Percentiles rank a stretch among this genome's conserved stretches.
phyloP scores from a whole-genome alignment of 1,140 invertebrate species.

The Neoseiulus cucumeris region DNA sequence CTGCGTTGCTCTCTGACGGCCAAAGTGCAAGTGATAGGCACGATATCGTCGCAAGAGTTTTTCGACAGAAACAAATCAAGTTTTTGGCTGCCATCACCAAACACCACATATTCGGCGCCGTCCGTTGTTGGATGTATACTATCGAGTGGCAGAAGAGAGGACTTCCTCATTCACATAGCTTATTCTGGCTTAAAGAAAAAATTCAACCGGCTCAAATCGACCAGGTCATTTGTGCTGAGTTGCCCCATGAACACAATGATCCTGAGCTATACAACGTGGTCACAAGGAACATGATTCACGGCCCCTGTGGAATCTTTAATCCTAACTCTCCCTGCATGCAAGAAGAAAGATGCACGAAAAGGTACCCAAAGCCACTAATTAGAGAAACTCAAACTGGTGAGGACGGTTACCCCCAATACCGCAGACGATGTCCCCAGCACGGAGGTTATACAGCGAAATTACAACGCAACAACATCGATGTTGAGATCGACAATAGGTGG shows the following conservation, averaged over 20 bases:
- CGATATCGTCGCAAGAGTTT: conserved; percentile 28
- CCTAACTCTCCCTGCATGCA: conserved; percentile 20
- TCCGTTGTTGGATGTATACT: conserved; percentile 19
- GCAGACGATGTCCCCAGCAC: no score
- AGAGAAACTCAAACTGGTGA: conserved; percentile 17
- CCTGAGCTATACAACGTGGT: conserved; percentile 24
- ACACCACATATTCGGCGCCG: conserved; percentile 13
- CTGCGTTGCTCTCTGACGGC: conserved; percentile 19
- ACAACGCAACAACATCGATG: no score
- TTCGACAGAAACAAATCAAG: conserved; percentile 24
- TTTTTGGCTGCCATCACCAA: conserved; percentile 23
- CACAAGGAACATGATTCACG: conserved; percentile 24
- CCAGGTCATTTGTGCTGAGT: conserved; percentile 32
- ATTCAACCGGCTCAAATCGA: conserved; percentile 1
- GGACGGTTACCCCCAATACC: conserved; percentile 20
- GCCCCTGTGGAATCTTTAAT: conserved; percentile 29
- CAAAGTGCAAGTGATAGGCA: conserved; percentile 23
- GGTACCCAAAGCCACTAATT: conserved; percentile 14
- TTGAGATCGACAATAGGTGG: conserved; percentile 20
- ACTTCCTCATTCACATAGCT: conserved; percentile 28
- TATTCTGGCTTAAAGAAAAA: conserved; percentile 19
- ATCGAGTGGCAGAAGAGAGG: conserved; percentile 31
- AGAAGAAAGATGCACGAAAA: conserved; percentile 19
- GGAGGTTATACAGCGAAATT: conserved; percentile 16
- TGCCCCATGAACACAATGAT: conserved; percentile 31